Base-by-base conservation (phyloP, 2,888 invertebrate genomes). In the Atrina japonica region DNA sequence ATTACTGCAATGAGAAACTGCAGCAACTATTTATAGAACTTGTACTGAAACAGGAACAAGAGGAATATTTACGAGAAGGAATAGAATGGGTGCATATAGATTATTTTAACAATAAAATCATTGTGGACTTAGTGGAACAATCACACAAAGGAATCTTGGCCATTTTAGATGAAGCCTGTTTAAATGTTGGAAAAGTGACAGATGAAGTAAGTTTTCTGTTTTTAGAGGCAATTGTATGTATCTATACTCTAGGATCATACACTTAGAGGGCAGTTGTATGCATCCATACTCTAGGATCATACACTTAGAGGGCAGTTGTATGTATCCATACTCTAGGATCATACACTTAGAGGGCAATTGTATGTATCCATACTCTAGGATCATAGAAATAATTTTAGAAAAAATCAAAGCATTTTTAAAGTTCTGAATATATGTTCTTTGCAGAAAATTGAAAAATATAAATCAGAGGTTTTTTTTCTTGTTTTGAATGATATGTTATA, bases 1-100 rank as follows among this genome's bases (percentile, higher is more conserved):
- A 99, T 92, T 99, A 98, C 91, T 99, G 98, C 89, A 99, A 99
- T 90, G 99, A 99, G 92, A 99, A 99, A 90, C 92, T 99, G 78
- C 99, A 99, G 90, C 99, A 99, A 91, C 92, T 99, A 41, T 99
- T 99, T 90, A 99, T 99, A 87, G 98, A 99, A 91, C 92, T 99
- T 91, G 99, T 99, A 35, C 91, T 99, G 75, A 97, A 98, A 88
- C 98, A 98, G 90, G 98, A 99, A 90, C 99, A 99, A 88, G 99
- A 99, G 88, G 99, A 99, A 89, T 99, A 99, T 89, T 93, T 94
- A 78, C 93, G 95, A 29, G 99, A 99, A 90, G 99, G 98, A 61
- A 98, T 99, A 87, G 95, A 95, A 82, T 99, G 98, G 99, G 94
- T 95, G 70, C 95, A 97, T 77, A 94, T 99, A 76, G 95, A 97